Conservation (phyloP, 2,113 vertebrate genomes). For the Bagarius yarrelli region DNA sequence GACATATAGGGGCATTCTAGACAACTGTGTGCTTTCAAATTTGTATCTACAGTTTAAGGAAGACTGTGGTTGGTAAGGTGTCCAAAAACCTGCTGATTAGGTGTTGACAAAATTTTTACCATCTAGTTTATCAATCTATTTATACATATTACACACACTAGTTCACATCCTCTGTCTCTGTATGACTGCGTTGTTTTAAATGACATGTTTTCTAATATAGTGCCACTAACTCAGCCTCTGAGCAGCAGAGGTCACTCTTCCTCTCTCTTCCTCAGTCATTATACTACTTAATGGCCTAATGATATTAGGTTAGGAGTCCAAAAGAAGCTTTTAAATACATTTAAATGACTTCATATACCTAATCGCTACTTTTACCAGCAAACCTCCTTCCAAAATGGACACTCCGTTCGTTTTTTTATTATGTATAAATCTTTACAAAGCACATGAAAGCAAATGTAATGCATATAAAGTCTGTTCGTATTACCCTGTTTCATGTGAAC, state of each 20-base stretch:
- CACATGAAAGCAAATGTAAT: not conserved
- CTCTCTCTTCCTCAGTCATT: not conserved
- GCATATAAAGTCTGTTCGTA: not conserved
- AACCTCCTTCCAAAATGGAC: not conserved
- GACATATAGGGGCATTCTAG: no score
- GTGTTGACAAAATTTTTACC: no score
- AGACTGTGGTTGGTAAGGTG: no score
- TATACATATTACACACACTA: no score
- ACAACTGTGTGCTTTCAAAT: no score
- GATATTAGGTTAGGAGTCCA: not conserved
- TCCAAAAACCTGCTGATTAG: no score
- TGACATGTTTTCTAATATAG: not conserved
- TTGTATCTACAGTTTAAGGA: no score
- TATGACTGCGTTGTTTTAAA: no score
- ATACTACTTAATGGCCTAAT: not conserved
- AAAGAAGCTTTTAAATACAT: not conserved
- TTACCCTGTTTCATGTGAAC: not conserved
- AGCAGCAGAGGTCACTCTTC: slow-evolving; percentile 33
- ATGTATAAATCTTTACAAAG: not conserved
- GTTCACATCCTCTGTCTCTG: no score
- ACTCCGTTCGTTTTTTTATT: not conserved
- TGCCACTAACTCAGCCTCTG: not conserved
- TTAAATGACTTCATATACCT: not conserved
- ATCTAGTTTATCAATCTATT: no score
- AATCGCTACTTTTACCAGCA: not conserved